Evolutionary conservation across 2,888 invertebrate species (phyloP), one percentile per base, ranked within the genome.

Genomic region (Philhelius pedissequus): DNA sequence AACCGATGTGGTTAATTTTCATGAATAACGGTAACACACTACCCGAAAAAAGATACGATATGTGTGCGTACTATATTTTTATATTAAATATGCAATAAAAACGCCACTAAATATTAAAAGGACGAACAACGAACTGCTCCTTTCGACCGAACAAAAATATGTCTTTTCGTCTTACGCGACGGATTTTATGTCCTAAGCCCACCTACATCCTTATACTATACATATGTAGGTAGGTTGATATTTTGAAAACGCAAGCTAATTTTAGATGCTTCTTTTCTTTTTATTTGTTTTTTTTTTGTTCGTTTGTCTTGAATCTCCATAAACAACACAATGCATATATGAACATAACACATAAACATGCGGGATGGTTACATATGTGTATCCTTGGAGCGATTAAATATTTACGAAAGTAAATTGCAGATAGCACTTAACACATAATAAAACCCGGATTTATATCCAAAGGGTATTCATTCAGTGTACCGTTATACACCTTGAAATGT

Each of bases 371-470:
- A 64, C 32, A 64, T 64, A 40, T 60, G 45, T 70, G 52, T 64
- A 35, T 73, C 18, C 38, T 30, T 66, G 45, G n/a, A 68, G 54
- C 66, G 79, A 79, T 84, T 79, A 84, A 84, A 79, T 84, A 84
- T 84, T 84, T 84, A 79, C 70, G 79, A 76, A 84, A 84, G 84
- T 68, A 84, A 84, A 79, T 76, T 84, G 75, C 84, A 84, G 84
- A 84, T 84, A 79, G 79, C 84, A 84, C 84, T 84, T 84, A 84
- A 84, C 84, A 84, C 84, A 66, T 79, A 84, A 84, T 84, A 84
- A 84, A 84, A 80, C 66, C 60, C 66, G 79, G 84, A 84, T 84
- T 84, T 76, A 66, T 79, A 84, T 75, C 71, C 77, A 27, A 79
- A 79, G 68, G 84, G 71, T 84, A 35, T n/a, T n/a, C n/a, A n/a